Evolutionary conservation across 2,797 vertebrate species (phyloP).

Genomic region (Leucoraja ocellata): DNA sequence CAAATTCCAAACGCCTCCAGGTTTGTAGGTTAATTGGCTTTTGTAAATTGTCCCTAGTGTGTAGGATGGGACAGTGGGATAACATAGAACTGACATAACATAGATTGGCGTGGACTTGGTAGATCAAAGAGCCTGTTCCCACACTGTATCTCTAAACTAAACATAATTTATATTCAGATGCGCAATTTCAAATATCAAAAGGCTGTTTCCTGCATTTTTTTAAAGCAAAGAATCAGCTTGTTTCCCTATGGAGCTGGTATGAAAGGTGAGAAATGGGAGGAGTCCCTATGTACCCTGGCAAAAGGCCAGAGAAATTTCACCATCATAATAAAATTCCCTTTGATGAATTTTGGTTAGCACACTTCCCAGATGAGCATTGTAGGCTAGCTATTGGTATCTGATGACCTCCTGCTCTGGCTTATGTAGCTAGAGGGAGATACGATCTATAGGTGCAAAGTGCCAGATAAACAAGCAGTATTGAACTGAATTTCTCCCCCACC

Average conservation of each 20-base stretch:
- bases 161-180: neutral
- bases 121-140: too few species aligned
- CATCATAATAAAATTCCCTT: neutral
- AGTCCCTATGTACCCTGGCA: too few species aligned
- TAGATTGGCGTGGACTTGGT: too few species aligned
- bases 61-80: too few species aligned
- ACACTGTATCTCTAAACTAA: too few species aligned
- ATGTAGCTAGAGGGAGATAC: neutral
- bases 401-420: neutral
- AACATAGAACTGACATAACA: too few species aligned
- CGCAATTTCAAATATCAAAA: neutral
- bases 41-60: too few species aligned
- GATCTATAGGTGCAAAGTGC: neutral
- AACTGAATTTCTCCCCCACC: neutral
- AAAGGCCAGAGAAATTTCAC: too few species aligned
- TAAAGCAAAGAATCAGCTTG: neutral
- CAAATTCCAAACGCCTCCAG: too few species aligned
- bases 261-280: neutral
- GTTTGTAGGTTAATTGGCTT: too few species aligned
- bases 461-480: neutral
- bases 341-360: neutral
- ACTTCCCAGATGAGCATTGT: neutral
- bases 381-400: neutral
- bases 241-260: neutral
- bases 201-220: neutral